Percentiles rank a stretch among this genome's conserved stretches.
Evolutionary conservation across 1,140 invertebrate genomes (phyloP).

Genomic region (Vollenhovia emeryi): DNA sequence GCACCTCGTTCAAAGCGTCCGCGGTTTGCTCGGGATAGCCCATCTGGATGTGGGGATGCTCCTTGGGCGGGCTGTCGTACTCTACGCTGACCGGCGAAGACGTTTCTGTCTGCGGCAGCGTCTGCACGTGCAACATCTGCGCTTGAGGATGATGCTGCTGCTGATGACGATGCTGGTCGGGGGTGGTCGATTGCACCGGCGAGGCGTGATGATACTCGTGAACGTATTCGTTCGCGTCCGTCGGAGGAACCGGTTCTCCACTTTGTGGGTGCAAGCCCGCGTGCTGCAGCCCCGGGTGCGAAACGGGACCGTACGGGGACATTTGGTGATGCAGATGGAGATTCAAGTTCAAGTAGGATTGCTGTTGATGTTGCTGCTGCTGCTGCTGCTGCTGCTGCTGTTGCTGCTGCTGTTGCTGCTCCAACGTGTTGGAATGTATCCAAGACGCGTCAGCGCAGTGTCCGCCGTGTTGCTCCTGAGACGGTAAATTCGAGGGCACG

Average conservation of each 20-base stretch:
- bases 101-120: conserved; percentile 70
- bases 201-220: conserved; percentile 77
- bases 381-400: conserved; percentile 81
- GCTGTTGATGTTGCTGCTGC: conserved; percentile 80
- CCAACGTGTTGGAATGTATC: conserved; percentile 79
- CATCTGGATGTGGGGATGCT: conserved; percentile 75
- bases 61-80: conserved; percentile 76
- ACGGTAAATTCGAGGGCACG: conserved; percentile 76
- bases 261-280: conserved; percentile 68
- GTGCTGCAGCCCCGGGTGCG: conserved; percentile 72
- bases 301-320: conserved; percentile 69
- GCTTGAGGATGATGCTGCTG: conserved; percentile 67
- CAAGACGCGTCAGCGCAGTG: conserved; percentile 79
- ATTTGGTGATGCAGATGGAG: conserved; percentile 84
- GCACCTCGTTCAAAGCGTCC: conserved; percentile 72
- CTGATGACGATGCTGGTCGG: conserved; percentile 73
- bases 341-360: conserved; percentile 83
- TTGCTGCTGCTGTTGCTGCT: conserved; percentile 77
- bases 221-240: conserved; percentile 65
- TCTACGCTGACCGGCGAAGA: conserved; percentile 74
- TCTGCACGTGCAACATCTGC: conserved; percentile 76
- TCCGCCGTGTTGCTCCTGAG: conserved; percentile 76
- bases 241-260: conserved; percentile 63
- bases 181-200: conserved; percentile 66
- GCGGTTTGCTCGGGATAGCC: conserved; percentile 75